A percentile compares a stretch with the other conserved stretches of the same genome.
Conservation (phyloP, 2,113 vertebrate species). For the Eclectus roratus region DNA sequence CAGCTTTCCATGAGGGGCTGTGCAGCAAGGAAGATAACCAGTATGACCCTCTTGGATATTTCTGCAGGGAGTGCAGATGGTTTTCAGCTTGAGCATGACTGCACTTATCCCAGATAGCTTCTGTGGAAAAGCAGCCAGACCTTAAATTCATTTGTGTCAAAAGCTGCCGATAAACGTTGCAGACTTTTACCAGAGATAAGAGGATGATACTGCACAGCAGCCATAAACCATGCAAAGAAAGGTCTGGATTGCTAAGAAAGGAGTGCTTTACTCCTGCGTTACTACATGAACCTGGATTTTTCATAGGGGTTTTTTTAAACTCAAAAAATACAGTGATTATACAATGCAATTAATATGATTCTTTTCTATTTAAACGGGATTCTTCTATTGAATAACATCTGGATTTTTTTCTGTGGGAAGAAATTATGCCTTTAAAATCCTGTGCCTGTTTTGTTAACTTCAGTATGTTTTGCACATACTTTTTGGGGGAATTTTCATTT, state of each 20-base stretch:
- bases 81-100: neutral
- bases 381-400: neutral
- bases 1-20: neutral
- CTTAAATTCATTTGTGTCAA: neutral
- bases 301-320: neutral
- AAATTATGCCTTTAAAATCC: neutral
- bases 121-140: neutral
- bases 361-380: neutral
- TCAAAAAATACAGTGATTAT: neutral
- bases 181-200: conserved; percentile 18
- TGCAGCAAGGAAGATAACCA: neutral
- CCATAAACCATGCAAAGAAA: neutral
- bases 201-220: neutral
- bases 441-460: neutral
- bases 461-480: neutral
- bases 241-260: neutral
- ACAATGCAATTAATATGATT: neutral
- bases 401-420: neutral
- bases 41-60: neutral
- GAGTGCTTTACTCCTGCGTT: neutral
- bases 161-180: conserved; percentile 6
- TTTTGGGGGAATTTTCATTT: neutral
- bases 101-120: neutral
- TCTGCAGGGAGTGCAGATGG: neutral
- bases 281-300: neutral